Evolutionary conservation across 92 coral and sea anemone genomes (phyloP).

Genomic region (Palythoa caribaeorum): DNA sequence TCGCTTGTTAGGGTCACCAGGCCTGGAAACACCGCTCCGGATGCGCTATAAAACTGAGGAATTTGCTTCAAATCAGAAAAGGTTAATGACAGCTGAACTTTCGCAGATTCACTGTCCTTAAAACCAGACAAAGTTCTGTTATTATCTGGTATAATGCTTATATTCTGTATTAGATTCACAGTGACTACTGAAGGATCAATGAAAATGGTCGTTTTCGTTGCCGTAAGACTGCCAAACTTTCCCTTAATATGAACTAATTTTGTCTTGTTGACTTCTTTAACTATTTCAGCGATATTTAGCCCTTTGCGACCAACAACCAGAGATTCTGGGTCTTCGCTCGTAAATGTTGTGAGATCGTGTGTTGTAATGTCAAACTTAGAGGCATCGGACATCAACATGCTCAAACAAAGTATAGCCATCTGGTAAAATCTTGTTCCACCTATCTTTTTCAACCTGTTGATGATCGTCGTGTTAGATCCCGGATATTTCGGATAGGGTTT

Average conservation of each 20-base stretch:
- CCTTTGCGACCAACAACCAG: constrained; percentile 56
- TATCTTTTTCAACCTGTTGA: constrained; percentile 39
- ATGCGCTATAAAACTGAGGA: constrained; percentile 43
- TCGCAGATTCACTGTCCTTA: constrained; percentile 56
- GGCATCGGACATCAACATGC: constrained; percentile 60
- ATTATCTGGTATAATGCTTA: constrained; percentile 34
- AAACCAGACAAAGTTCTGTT: constrained; percentile 59
- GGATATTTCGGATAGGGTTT: constrained; percentile 66
- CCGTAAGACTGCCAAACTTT: constrained; percentile 34
- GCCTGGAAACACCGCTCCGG: constrained; percentile 57
- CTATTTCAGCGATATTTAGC: constrained; percentile 58
- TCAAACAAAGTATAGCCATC: constrained; percentile 60
- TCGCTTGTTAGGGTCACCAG: constrained; percentile 59
- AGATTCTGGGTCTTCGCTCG: constrained; percentile 31
- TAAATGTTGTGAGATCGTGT: constrained; percentile 52
- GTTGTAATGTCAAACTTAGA: constrained; percentile 49
- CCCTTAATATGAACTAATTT: constrained; percentile 34
- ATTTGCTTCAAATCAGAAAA: constrained; percentile 54
- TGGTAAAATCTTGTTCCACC: constrained; percentile 42
- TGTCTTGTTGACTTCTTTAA: constrained; percentile 25
- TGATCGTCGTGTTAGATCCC: constrained; percentile 22
- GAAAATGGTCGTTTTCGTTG: not conserved
- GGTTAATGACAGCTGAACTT: constrained; percentile 50
- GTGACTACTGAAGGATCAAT: constrained; percentile 39
- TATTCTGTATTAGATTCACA: constrained; percentile 34